phyloP scores from a whole-genome alignment of 2,888 invertebrate species.

The Drosophila paranaensis region DNA sequence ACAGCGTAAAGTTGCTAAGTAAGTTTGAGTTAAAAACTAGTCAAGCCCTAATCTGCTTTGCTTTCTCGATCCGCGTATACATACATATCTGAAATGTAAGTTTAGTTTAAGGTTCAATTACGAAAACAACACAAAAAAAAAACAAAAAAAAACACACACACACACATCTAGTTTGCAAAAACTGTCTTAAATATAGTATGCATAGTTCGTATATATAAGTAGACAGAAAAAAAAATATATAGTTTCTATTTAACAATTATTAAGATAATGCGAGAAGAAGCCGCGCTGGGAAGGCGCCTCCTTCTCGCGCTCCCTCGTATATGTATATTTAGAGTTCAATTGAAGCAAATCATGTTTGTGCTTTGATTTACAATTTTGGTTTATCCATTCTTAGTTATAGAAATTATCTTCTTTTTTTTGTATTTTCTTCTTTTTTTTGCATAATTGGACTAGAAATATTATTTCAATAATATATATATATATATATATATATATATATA shows the following conservation, averaged over 20 bases:
- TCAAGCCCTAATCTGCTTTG: conserved; percentile 39
- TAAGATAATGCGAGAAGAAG: conserved; percentile 12
- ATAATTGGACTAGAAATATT: conserved; percentile 78
- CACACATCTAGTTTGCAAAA: conserved; percentile 47
- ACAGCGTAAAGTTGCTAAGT: conserved; percentile 11
- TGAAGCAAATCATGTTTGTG: conserved; percentile 35
- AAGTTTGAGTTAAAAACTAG: conserved; percentile 26
- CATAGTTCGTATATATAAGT: conserved; percentile 21
- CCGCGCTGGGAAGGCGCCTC: too few species aligned
- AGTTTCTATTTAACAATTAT: conserved; percentile 27
- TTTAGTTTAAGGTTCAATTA: conserved; percentile 47
- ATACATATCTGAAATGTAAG: conserved; percentile 39
- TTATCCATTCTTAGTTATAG: conserved; percentile 28
- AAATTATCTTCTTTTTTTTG: conserved; percentile 20
- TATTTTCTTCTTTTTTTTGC: conserved; percentile 22
- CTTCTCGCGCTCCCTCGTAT: not conserved
- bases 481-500: conserved; percentile 20
- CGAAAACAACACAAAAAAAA: conserved; percentile 59
- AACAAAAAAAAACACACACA: conserved; percentile 3
- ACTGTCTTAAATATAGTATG: conserved; percentile 43
- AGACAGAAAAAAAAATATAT: conserved; percentile 24
- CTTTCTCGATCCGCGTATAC: conserved; percentile 37
- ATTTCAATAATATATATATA: conserved; percentile 28
- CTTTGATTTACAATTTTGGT: conserved; percentile 61
- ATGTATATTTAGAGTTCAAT: conserved; percentile 20